Percentiles rank a stretch among this genome's conserved stretches.
phyloP scores from a whole-genome alignment of 2,888 invertebrate genomes.

The Argynnis bischoffii region DNA sequence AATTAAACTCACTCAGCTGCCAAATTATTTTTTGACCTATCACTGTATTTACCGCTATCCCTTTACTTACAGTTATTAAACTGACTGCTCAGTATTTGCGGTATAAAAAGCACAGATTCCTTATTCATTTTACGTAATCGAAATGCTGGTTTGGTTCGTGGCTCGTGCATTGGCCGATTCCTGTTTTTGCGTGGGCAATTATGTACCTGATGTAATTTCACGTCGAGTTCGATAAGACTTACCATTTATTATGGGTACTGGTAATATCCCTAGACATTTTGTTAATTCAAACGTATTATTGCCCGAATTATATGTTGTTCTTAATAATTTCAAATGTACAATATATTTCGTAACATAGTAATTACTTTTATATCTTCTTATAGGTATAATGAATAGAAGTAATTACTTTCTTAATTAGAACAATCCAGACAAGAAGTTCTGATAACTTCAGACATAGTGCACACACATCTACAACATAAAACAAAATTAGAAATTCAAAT shows the following conservation, averaged over 20 bases:
- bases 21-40: conserved; percentile 6
- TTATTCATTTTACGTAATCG: conserved; percentile 24
- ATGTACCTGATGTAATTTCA: conserved; percentile 60
- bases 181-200: conserved; percentile 37
- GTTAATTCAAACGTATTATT: conserved; percentile 1
- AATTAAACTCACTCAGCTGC: conserved; percentile 5
- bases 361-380: neutral
- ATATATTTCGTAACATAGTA: too few relatives aligned
- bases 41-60: conserved; percentile 8
- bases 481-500: too few relatives aligned
- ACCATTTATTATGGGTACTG: conserved; percentile 40
- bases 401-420: too few relatives aligned
- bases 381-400: too few relatives aligned
- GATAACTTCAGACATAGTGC: too few relatives aligned
- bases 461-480: too few relatives aligned
- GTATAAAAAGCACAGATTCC: conserved; percentile 5
- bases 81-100: neutral
- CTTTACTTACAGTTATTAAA: neutral
- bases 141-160: conserved; percentile 32
- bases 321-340: neutral
- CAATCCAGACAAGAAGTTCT: too few relatives aligned
- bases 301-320: neutral
- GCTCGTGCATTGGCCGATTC: conserved; percentile 20
- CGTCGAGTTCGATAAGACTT: conserved; percentile 48
- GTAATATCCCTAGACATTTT: conserved; percentile 16